Evolutionary conservation across 2,113 vertebrate genomes (phyloP).

Genomic region (Podarcis raffonei): DNA sequence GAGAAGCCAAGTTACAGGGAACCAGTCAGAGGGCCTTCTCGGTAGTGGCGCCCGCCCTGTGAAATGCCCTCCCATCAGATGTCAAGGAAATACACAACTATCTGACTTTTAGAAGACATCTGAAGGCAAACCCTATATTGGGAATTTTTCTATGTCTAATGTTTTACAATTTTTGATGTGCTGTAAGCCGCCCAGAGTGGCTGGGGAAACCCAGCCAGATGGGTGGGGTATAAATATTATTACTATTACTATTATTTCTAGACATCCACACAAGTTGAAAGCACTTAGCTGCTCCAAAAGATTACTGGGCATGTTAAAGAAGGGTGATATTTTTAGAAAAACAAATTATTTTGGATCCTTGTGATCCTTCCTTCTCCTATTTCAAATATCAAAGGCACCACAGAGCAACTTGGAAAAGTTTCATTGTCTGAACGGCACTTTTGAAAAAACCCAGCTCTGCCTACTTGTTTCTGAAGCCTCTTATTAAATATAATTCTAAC

Average conservation of each 20-base stretch:
- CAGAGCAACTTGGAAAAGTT: conserved; percentile 4
- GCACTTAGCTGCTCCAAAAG: background rate
- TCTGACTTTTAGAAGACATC: too few species aligned
- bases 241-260: background rate
- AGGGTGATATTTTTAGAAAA: background rate
- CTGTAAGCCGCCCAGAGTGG: too few species aligned
- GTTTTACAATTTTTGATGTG: too few species aligned
- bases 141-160: too few species aligned
- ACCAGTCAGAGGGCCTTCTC: too few species aligned
- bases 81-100: too few species aligned
- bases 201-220: too few species aligned
- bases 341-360: background rate
- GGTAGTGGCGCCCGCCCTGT: too few species aligned
- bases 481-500: conserved; percentile 56
- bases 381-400: conserved; percentile 25
- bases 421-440: conserved; percentile 24
- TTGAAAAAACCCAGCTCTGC: conserved; percentile 29
- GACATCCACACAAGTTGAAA: background rate
- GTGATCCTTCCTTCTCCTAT: conserved; percentile 1
- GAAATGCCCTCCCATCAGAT: too few species aligned
- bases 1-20: too few species aligned
- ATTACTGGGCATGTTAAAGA: background rate
- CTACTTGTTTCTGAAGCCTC: conserved; percentile 33
- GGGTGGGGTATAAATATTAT: too few species aligned
- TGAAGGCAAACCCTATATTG: too few species aligned